Evolutionary conservation across 1,140 invertebrate genomes (phyloP), one percentile per base, ranked within the genome.

Genomic region (Drosophila ananassae): DNA sequence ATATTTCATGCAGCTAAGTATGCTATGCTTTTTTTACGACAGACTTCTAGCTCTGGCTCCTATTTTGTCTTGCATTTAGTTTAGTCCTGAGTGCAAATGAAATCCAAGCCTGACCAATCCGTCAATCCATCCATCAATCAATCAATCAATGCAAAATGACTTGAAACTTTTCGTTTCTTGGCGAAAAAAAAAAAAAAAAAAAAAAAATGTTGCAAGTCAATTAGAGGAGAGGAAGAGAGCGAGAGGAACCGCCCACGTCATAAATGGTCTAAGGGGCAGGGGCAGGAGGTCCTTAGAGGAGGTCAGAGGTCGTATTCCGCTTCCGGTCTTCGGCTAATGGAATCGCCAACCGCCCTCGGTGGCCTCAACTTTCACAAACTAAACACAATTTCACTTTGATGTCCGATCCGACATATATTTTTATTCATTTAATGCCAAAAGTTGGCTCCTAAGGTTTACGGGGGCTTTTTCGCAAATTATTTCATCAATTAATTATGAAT

Each of bases 1-100:
- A 62, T 63, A 58, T 64, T 63, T 55, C 28, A 64, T 66, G 77
- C 82, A 61, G 46, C 34, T 57, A 77, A 84, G 77, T 80, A 77
- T 77, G 77, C 80, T 79, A 73, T 13, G 58, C n/a, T 44, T 60
- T 73, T 61, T n/a, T 62, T 47, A 21, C 7, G 9, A 44, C 17
- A 28, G 7, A 6, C 7, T 28, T 6, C 25, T 5, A 28, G 25
- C 7, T 1, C 7, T 6, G 5, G 1, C 7, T n/a, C 41, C 12
- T 8, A 10, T 10, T 2, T 41, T 59, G 41, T 34, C 44, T 48
- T 57, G 59, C 41, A 47, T 57, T 64, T 28, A 32, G 55, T 55
- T 64, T 72, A 28, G 25, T 51, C 67, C 64, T 34, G 63, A 64
- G 59, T 67, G 63, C 63, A 67, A 64, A 60, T 46, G 63, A 52